Base-by-base conservation (phyloP, 2,113 vertebrate species). In the Agapornis roseicollis region DNA sequence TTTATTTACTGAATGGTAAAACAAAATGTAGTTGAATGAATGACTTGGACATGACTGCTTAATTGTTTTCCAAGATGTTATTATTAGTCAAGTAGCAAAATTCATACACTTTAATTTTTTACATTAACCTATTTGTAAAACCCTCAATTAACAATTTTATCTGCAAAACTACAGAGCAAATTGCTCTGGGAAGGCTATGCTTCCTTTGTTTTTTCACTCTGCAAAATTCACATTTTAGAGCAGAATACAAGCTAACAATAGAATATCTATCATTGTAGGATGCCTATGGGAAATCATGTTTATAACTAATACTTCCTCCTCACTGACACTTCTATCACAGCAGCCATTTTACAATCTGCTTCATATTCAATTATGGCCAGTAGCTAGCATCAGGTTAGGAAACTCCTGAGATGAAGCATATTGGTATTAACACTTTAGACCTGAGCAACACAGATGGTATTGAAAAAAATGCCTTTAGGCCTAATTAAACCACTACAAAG, bases 1-100 rank as follows among this genome's bases (percentile, higher is more conserved):
- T 82, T 93, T 91, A 88, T 95, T 93, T 89, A 76, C 60, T 86
- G 23, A 50, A 78, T 72, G 31, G 64, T 42, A 90, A 89, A 74
- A 53, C 6, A 85, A 68, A 72, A 90, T 28, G 9, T 86, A 93
- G 93, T 72, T 84, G 41, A 39, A 87, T 83, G 1, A 42, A 27
- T 73, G 64, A 88, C 86, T 94, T 82, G 64, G 47, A 73, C 37
- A 23, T 47, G 68, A 39, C 13, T 41, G 7, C 42, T 78, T 93
- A 64, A 23, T 72, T 60, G 20, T 77, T 89, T 89, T 89, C 25
- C 56, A 46, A 46, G 29, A 27, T 77, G 25, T 52, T 65, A 11
- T 23, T 85, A 55, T 80, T 83, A 83, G 20, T 60, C 71, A 85
- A 91, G 73, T 27, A 56, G 70, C 37, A 27, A 84, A 24, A 60